Evolutionary conservation across 2,113 vertebrate species (phyloP).

Genomic region (Pseudorasbora parva): DNA sequence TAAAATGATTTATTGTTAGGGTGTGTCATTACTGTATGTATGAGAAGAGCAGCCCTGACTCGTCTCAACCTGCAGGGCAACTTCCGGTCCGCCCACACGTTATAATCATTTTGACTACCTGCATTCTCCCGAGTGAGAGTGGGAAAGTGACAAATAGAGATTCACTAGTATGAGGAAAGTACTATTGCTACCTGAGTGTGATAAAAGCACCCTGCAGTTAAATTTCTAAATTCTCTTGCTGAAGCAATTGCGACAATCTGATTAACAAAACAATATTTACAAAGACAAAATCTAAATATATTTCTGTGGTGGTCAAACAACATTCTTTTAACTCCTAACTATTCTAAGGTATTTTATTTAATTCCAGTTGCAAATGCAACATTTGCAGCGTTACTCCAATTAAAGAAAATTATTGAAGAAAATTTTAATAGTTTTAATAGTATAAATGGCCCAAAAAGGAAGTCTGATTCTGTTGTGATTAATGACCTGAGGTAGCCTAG

Average conservation of each 20-base stretch:
- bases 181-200: background rate
- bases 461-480: too few relatives aligned
- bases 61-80: conserved; percentile 25
- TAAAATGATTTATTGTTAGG: background rate
- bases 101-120: background rate
- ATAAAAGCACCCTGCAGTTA: background rate
- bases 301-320: background rate
- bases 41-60: background rate
- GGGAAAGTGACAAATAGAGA: background rate
- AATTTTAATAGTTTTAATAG: too few relatives aligned
- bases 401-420: too few relatives aligned
- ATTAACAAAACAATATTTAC: background rate
- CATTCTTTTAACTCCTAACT: background rate
- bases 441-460: background rate
- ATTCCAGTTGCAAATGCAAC: too few relatives aligned
- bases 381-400: too few relatives aligned
- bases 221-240: background rate
- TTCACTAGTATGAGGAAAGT: background rate
- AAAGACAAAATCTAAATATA: background rate
- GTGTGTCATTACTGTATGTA: conserved; percentile 9
- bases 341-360: background rate
- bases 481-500: too few relatives aligned
- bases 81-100: conserved; percentile 13
- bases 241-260: background rate
- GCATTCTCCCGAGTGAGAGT: background rate